Conservation (phyloP, 53 echinoderm and acorn worm genomes). For the Actinopyga echinites region DNA sequence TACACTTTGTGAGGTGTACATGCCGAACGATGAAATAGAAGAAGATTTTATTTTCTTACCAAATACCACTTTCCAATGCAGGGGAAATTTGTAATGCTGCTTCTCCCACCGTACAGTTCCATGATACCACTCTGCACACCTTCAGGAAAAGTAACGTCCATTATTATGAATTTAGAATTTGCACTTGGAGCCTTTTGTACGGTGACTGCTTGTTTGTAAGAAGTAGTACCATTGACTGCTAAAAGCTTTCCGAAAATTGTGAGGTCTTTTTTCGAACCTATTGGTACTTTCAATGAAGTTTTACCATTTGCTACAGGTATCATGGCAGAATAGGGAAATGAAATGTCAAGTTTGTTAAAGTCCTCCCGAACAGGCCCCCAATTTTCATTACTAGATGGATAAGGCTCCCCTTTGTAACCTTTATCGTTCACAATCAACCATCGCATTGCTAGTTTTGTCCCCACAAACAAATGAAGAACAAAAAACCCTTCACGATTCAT, state of each 20-base stretch:
- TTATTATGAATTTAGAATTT: neutral
- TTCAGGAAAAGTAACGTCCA: slow-evolving; percentile 3
- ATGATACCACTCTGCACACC: neutral
- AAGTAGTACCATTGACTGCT: neutral
- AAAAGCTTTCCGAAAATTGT: neutral
- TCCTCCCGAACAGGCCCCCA: slow-evolving; percentile 23
- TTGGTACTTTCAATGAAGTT: neutral
- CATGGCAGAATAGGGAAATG: neutral
- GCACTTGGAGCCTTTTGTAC: neutral
- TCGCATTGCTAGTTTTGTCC: neutral
- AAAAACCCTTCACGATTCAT: neutral
- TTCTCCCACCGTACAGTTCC: neutral
- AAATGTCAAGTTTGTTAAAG: neutral
- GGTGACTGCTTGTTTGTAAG: slow-evolving; percentile 9
- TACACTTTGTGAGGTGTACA: no score
- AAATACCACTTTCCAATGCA: slow-evolving; percentile 1
- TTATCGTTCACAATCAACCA: neutral
- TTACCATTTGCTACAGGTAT: neutral
- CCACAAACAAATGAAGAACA: neutral
- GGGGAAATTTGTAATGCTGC: neutral
- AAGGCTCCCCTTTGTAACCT: neutral
- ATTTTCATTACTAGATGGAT: neutral
- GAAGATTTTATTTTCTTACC: neutral
- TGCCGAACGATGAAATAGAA: no score
- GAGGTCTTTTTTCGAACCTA: neutral